Conservation (phyloP, 1,140 invertebrate genomes). For the Paralvinella palmiformis region DNA sequence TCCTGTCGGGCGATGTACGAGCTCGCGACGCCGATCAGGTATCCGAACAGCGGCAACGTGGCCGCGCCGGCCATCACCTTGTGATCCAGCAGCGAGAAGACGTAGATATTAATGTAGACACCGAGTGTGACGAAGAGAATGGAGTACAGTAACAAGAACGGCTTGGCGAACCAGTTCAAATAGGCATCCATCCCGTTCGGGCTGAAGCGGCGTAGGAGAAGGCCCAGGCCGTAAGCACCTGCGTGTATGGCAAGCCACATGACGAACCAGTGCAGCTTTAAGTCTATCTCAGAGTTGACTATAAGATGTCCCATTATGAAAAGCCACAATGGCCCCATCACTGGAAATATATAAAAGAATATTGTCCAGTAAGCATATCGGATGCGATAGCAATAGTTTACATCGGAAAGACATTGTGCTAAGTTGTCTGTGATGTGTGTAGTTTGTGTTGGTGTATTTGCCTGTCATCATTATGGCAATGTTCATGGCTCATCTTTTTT, state of each 20-base stretch:
- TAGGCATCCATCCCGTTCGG: slow-evolving; percentile 35
- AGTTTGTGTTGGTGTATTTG: too few relatives aligned
- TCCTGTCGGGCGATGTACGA: slow-evolving; percentile 31
- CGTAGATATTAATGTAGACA: slow-evolving; percentile 48
- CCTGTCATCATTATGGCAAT: too few relatives aligned
- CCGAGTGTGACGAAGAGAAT: slow-evolving; percentile 46
- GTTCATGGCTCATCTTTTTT: too few relatives aligned
- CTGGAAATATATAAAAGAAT: too few relatives aligned
- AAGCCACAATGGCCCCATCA: too few relatives aligned
- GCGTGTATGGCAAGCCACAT: slow-evolving; percentile 37
- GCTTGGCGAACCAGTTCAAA: slow-evolving; percentile 43
- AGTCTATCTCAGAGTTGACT: too few relatives aligned
- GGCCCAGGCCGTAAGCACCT: slow-evolving; percentile 37
- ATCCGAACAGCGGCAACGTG: slow-evolving; percentile 18
- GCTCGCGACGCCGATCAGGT: neutral
- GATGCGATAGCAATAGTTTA: too few relatives aligned
- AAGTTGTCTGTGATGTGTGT: too few relatives aligned
- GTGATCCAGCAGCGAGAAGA: slow-evolving; percentile 37
- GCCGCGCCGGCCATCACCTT: slow-evolving; percentile 31
- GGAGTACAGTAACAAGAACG: slow-evolving; percentile 39
- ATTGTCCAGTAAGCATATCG: too few relatives aligned
- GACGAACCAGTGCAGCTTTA: too few relatives aligned
- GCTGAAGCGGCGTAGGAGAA: slow-evolving; percentile 34
- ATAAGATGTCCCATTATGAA: too few relatives aligned
- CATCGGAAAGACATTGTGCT: too few relatives aligned